These are phyloP conservation scores for Gymnogyps californianus DNA, from an alignment of 2,113 vertebrate genomes.

Conservation along the genomic window DNA sequence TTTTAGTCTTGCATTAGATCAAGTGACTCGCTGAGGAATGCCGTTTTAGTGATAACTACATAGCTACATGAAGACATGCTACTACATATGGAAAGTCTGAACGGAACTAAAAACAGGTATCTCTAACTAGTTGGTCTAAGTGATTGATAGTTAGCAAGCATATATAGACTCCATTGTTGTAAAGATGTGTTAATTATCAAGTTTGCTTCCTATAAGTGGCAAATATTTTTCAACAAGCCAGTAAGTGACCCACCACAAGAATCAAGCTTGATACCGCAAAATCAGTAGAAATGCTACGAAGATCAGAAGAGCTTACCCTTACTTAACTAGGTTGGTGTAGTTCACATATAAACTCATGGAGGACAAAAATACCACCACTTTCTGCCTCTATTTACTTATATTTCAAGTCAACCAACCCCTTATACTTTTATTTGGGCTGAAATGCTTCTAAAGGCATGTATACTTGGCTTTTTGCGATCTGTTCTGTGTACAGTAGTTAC, in stretches of 20 bases:
- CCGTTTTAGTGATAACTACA: not conserved
- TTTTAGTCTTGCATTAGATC: not conserved
- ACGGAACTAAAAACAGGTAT: not conserved
- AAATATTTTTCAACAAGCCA: not conserved
- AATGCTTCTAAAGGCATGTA: fast-evolving
- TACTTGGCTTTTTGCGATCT: not conserved
- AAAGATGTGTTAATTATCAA: not conserved
- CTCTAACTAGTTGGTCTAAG: not conserved
- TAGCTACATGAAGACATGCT: not conserved
- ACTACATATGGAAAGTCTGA: not conserved
- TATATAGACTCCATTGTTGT: not conserved
- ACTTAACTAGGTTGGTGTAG: not conserved
- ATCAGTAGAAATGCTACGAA: not conserved
- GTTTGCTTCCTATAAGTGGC: not conserved
- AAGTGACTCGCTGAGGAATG: not conserved
- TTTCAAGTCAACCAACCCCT: not conserved
- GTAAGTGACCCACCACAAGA: not conserved
- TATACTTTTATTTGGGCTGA: not conserved
- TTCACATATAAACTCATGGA: not conserved
- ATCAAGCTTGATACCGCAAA: not conserved
- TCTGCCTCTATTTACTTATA: not conserved
- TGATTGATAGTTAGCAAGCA: not conserved
- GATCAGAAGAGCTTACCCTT: not conserved
- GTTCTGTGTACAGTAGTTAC: not conserved
- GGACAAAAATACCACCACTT: not conserved